A percentile compares a stretch with the other conserved stretches of the same genome.
Evolutionary conservation across 1,140 invertebrate species (phyloP).

Genomic region (Ctenoplectra terminalis): DNA sequence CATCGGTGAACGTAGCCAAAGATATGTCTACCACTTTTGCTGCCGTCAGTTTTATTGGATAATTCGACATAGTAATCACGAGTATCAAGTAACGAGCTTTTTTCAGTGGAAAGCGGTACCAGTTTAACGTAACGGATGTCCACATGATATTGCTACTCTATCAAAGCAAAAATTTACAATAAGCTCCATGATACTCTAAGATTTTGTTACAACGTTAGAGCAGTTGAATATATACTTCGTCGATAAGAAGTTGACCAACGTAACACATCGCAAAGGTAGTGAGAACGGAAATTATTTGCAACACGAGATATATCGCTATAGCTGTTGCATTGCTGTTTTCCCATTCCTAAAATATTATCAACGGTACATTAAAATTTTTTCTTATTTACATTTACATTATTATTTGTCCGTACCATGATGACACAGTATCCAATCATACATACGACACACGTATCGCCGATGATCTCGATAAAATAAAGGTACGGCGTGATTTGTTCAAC

Average conservation of each 20-base stretch:
- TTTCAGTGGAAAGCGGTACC: constrained; percentile 58
- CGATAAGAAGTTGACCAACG: constrained; percentile 61
- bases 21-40: constrained; percentile 62
- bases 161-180: not conserved
- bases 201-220: not conserved
- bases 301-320: constrained; percentile 4
- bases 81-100: constrained; percentile 55
- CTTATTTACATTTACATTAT: no score
- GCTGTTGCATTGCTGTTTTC: constrained; percentile 31
- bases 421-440: constrained; percentile 60
- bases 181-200: not conserved
- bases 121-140: constrained; percentile 58
- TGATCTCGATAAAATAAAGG: constrained; percentile 63
- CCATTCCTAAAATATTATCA: constrained; percentile 62
- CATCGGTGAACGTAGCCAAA: constrained; percentile 47
- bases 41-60: constrained; percentile 64
- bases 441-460: constrained; percentile 55
- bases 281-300: constrained; percentile 58
- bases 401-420: constrained; percentile 38
- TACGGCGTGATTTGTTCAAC: constrained; percentile 35
- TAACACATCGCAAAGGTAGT: constrained; percentile 59
- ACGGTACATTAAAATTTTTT: no score
- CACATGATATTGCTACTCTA: constrained; percentile 41
- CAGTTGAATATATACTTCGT: constrained; percentile 45
- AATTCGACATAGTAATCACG: constrained; percentile 61